Evolutionary conservation across 2,797 vertebrate species (phyloP), one percentile per base, ranked within the genome.

Genomic region (Esox lucius): DNA sequence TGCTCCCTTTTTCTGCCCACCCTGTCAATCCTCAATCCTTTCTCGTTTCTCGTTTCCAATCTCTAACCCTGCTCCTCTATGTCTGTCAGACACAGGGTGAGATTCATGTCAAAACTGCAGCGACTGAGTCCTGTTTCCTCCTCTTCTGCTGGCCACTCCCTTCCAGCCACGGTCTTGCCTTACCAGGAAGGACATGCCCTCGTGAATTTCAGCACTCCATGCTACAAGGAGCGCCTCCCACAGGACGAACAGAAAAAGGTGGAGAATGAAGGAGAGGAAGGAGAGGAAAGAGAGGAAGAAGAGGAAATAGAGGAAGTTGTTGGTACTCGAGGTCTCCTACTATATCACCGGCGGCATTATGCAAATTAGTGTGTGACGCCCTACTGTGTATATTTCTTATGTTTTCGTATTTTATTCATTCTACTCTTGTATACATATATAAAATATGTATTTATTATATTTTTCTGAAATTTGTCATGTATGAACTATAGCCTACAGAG

Each of bases 1-100:
- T 67, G 61, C 19, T 67, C 65, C 7, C 49, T 19, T 24, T 22
- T 22, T 70, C 48, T 49, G 8, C 35, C 22, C 49, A 9, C n/a
- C 59, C 56, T 12, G 9, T 24, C 22, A n/a, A 61, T 61, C 22
- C 22, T 61, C 22, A 11, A 22, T 24, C 15, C 31, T 17, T n/a
- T 4, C 33, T 39, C 39, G n/a, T n/a, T n/a, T n/a, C n/a, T n/a
- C n/a, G 2, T 62, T 24, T 67, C 33, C 51, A 24, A 19, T 31
- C 16, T 53, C 72, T 51, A 7, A 15, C 4, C 26, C 0, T 1
- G 5, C 59, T 62, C 59, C 53, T 42, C 24, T 72, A 53, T 64
- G n/a, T 42, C 51, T 83, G 81, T 73, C 78, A 94, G 92, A 76
- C 81, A 90, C 80, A 91, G 64, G 74, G 62, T 82, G 39, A 84